These are phyloP conservation scores for Sceloporus tristichus DNA, from an alignment of 2,113 vertebrate genomes.

Conservation along the genomic window DNA sequence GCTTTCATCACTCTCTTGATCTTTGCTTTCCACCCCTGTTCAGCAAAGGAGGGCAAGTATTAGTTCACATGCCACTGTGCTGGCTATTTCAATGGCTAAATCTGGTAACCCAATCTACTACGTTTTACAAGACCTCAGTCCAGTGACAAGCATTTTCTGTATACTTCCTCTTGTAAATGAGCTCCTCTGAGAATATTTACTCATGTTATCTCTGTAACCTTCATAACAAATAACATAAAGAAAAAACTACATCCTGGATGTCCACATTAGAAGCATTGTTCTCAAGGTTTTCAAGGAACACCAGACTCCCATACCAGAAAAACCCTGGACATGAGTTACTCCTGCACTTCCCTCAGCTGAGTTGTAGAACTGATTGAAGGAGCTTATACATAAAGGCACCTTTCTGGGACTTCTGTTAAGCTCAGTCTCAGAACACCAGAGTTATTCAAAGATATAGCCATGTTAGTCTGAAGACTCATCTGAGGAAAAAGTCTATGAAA, in stretches of 20 bases:
- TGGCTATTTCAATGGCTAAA: not conserved
- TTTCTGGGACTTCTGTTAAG: not conserved
- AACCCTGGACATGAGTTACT: not conserved
- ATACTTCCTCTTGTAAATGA: not conserved
- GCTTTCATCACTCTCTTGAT: not conserved
- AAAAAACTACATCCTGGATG: not conserved
- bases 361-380: too few species aligned
- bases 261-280: not conserved
- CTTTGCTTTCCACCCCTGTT: not conserved
- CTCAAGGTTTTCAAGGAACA: not conserved
- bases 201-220: not conserved
- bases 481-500: too few species aligned
- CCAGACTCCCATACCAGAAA: too few species aligned
- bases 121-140: not conserved
- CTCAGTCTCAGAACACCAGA: not conserved
- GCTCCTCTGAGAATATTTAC: not conserved
- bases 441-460: too few species aligned
- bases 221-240: not conserved
- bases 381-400: not conserved
- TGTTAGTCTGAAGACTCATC: too few species aligned
- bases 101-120: not conserved
- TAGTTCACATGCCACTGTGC: not conserved
- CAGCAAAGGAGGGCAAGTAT: not conserved
- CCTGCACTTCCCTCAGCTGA: not conserved
- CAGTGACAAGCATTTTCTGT: not conserved